A percentile compares a stretch with the other conserved stretches of the same genome.
These are phyloP conservation scores for Hemaris fuciformis DNA, from an alignment of 2,888 invertebrate species.

Conservation along the genomic window DNA sequence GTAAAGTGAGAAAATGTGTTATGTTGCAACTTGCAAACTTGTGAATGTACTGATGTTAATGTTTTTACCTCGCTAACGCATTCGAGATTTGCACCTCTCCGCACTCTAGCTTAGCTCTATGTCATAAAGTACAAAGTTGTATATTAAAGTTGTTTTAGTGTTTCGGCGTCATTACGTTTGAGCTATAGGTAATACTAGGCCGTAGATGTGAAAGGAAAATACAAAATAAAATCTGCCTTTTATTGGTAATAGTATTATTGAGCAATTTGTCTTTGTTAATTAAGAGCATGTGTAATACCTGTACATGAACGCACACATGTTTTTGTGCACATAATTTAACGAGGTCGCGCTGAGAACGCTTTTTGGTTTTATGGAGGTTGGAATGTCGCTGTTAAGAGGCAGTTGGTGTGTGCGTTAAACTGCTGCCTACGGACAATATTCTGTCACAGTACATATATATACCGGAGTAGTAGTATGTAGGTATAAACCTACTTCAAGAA, in stretches of 20 bases:
- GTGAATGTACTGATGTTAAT: neutral
- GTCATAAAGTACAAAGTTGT: neutral
- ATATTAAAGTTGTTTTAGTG: neutral
- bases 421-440: neutral
- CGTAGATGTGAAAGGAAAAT: neutral
- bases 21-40: neutral
- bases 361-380: slow-evolving; percentile 33
- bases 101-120: neutral
- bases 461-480: no score
- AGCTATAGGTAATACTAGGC: neutral
- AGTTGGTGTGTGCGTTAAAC: neutral
- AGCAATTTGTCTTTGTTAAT: slow-evolving; percentile 10
- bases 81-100: neutral
- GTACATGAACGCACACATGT: neutral
- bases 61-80: neutral
- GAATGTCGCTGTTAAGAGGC: neutral
- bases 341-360: slow-evolving; percentile 58
- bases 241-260: neutral
- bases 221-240: neutral
- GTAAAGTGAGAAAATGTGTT: neutral
- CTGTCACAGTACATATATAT: neutral
- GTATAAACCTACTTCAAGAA: neutral
- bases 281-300: neutral
- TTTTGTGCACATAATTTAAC: slow-evolving; percentile 26
- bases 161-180: neutral